Conservation (phyloP, 2,113 vertebrate genomes). For the Sisor rabdophorus region DNA sequence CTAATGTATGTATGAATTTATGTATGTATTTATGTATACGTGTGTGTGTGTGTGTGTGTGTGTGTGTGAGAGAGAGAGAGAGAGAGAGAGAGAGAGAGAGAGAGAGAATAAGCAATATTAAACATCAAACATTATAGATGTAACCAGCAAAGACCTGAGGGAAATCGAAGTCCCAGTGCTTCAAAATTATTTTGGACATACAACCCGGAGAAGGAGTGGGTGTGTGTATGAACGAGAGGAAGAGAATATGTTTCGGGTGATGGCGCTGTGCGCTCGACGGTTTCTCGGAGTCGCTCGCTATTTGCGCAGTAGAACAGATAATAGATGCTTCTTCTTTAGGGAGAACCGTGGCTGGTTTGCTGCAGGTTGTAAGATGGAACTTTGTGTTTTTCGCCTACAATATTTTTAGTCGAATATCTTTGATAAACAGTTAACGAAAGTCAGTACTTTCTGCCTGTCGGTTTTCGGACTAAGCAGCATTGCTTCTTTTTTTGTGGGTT, state of each 20-base stretch:
- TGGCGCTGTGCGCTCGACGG: conserved; percentile 29
- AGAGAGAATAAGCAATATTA: not conserved
- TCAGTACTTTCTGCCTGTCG: not conserved
- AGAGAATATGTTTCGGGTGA: conserved; percentile 1
- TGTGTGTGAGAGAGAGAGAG: not conserved
- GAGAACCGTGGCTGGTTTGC: conserved; percentile 5
- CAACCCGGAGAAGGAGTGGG: not conserved
- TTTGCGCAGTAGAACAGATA: conserved; percentile 18
- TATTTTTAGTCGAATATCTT: not conserved
- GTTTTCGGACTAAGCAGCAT: not conserved
- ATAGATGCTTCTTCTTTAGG: not conserved
- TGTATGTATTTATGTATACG: too few species aligned
- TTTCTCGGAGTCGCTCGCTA: conserved; percentile 15
- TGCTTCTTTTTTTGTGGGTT: not conserved
- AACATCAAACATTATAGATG: too few species aligned
- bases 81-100: not conserved
- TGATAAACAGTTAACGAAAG: not conserved
- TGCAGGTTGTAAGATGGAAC: conserved; percentile 24
- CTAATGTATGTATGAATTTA: too few species aligned
- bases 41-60: too few species aligned
- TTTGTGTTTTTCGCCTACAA: not conserved
- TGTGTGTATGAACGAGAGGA: not conserved
- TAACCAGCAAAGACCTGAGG: too few species aligned
- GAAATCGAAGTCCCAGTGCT: too few species aligned
- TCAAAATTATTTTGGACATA: too few species aligned